Conservation (phyloP, 2,888 invertebrate genomes). For the Drosophila algonquin region DNA sequence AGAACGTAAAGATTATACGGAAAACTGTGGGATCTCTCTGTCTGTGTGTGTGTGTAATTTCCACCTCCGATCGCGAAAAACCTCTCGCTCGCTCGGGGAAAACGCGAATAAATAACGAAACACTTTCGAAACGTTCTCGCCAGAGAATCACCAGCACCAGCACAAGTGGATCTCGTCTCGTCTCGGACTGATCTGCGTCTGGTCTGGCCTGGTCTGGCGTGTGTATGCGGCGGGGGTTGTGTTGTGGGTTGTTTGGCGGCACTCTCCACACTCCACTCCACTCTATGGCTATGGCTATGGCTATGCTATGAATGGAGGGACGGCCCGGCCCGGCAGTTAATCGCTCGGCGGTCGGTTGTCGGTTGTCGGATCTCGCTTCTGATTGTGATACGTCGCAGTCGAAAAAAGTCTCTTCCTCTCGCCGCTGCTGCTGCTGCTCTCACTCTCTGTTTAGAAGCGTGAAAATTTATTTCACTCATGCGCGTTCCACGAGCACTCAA, state of each 20-base stretch:
- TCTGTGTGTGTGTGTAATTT: slow-evolving; percentile 1
- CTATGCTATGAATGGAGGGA: slow-evolving; percentile 63
- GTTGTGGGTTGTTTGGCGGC: slow-evolving; percentile 21
- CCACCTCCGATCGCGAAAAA: slow-evolving; percentile 44
- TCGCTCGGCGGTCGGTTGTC: slow-evolving; percentile 32
- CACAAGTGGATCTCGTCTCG: neutral
- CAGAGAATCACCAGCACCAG: neutral
- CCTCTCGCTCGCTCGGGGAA: slow-evolving; percentile 21
- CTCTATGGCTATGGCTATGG: neutral
- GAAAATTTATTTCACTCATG: slow-evolving; percentile 78
- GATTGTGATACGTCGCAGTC: slow-evolving; percentile 62
- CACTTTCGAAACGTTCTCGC: slow-evolving; percentile 32
- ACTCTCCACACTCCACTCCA: neutral
- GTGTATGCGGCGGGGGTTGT: slow-evolving; percentile 51
- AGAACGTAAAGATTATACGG: slow-evolving; percentile 7
- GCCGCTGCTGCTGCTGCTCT: slow-evolving; percentile 34
- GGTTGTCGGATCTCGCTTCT: slow-evolving; percentile 51
- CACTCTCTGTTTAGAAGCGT: slow-evolving; percentile 77
- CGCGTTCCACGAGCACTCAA: slow-evolving; percentile 62
- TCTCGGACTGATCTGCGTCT: slow-evolving; percentile 54
- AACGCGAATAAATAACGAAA: slow-evolving; percentile 1
- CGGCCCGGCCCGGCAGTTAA: slow-evolving; percentile 32
- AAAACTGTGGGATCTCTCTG: neutral
- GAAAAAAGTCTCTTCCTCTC: slow-evolving; percentile 62
- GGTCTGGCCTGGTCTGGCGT: slow-evolving; percentile 48